Base-by-base conservation (phyloP, 2,888 invertebrate species). In the Acleris holmiana region DNA sequence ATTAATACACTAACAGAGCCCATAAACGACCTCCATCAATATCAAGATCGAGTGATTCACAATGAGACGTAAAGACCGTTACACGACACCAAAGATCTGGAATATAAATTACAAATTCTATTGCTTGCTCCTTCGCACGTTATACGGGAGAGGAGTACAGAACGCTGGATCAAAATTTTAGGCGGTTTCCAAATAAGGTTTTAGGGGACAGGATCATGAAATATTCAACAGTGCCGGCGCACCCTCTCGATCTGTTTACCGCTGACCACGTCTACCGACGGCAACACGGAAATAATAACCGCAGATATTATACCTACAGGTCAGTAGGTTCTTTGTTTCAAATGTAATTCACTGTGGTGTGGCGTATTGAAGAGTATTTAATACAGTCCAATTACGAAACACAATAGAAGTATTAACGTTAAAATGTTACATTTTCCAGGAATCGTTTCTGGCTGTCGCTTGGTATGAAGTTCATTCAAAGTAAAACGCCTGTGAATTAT, bases 171-270 rank as follows among this genome's bases (percentile, higher is more conserved):
- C 46, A 51, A 57, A 46, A 50, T 80, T 78, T 80, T 78, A 80
- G 78, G 51, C 78, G 76, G 72, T 78, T 77, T 75, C 78, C 78
- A 79, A 84, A 82, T 79, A 83, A n/a, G 83, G 79, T 75, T 80
- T 76, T 77, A 79, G 77, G 76, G 77, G 76, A 76, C 73, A 77
- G 75, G 50, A 77, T 88, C 84, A 86, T 89, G 88, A 77, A 87
- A 83, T 86, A 88, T 89, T 85, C 88, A 89, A 82, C 67, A 70
- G 69, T 76, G 77, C 74, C 79, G 68, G 68, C 66, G 65, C 65
- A 76, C 74, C 76, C 75, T 69, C 72, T 72, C 81, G 78, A 83
- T 85, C 84, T 84, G 85, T 86, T 85, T 84, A 78, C 83, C 77
- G 76, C 76, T 82, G 84, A 79, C 83, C 82, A 75, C 74, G 75